A percentile compares a stretch with the other conserved stretches of the same genome.
Evolutionary conservation across 35 echinoderm and acorn worm genomes (phyloP).

Genomic region (Acanthaster planci): DNA sequence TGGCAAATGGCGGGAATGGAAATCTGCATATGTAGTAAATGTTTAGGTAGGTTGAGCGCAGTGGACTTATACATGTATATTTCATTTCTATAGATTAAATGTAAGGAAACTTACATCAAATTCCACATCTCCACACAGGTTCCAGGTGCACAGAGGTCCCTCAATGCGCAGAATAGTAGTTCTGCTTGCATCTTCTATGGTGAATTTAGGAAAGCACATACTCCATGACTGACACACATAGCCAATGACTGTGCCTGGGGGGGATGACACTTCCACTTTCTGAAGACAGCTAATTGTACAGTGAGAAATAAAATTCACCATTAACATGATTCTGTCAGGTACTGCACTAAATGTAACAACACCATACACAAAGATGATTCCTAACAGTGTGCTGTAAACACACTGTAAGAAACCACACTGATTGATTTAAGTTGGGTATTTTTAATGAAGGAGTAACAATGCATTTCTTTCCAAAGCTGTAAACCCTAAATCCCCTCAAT

Average conservation of each 20-base stretch:
- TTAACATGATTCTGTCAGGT: background rate
- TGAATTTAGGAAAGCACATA: conserved; percentile 85
- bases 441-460: no score
- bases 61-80: no score
- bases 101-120: conserved; percentile 80
- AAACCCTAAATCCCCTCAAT: no score
- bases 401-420: no score
- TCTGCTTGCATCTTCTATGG: conserved; percentile 83
- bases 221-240: conserved; percentile 98
- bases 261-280: conserved; percentile 82
- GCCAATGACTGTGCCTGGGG: conserved; percentile 83
- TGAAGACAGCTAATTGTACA: conserved; percentile 72
- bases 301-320: background rate
- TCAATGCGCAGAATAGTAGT: conserved; percentile 80
- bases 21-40: no score
- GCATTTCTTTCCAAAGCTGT: no score
- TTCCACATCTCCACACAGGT: conserved; percentile 93
- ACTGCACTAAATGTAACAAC: no score
- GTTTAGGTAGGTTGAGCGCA: no score
- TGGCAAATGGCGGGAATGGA: no score
- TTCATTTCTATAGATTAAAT: background rate
- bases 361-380: no score
- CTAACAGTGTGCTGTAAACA: no score
- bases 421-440: no score
- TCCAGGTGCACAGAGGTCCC: conserved; percentile 89